Conservation (phyloP, 2,113 vertebrate species). For the Antechinus flavipes region DNA sequence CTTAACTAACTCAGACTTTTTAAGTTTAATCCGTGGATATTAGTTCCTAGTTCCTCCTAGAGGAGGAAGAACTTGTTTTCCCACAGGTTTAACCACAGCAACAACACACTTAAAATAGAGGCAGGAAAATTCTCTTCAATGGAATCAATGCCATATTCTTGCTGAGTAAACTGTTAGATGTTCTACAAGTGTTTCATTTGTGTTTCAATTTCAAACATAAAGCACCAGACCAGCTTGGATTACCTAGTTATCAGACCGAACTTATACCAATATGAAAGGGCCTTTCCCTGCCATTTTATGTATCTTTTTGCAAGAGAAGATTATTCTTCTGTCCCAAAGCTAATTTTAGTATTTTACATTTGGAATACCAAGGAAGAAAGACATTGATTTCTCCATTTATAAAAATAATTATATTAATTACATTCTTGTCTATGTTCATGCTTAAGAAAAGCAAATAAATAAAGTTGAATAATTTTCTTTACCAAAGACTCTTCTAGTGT, state of each 20-base stretch:
- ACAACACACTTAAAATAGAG: neutral
- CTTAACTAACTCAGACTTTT: neutral
- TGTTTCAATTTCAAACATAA: neutral
- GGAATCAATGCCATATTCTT: neutral
- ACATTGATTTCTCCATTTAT: neutral
- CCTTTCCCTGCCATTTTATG: neutral
- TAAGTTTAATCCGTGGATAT: neutral
- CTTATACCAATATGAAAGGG: neutral
- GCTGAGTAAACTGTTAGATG: neutral
- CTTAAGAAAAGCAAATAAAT: neutral
- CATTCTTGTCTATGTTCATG: neutral
- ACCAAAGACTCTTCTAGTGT: neutral
- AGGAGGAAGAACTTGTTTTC: neutral
- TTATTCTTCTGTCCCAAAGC: neutral
- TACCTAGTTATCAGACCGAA: neutral
- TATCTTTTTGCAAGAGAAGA: neutral
- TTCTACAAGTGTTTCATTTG: neutral
- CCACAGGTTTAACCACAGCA: neutral
- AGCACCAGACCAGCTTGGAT: neutral
- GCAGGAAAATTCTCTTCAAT: neutral
- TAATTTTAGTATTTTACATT: neutral
- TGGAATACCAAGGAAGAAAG: neutral
- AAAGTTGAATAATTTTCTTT: neutral
- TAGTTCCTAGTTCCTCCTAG: neutral
- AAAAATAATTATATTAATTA: neutral